Conservation (phyloP, 2,888 invertebrate genomes). For the Drosophila peninsularis region DNA sequence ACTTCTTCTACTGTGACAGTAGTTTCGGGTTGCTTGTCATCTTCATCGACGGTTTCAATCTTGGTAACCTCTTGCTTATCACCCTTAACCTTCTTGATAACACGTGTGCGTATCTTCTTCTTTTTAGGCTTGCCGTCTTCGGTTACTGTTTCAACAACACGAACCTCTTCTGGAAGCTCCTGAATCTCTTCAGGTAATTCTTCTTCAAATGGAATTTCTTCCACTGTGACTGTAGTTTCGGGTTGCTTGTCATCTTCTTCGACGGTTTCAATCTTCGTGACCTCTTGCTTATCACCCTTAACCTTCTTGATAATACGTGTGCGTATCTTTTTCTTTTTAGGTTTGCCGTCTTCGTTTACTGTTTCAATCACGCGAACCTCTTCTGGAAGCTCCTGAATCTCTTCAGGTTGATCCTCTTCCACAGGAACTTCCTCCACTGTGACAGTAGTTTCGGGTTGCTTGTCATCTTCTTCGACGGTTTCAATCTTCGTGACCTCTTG, state of each 20-base stretch:
- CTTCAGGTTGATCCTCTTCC: neutral
- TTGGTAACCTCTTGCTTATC: conserved; percentile 16
- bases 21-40: conserved; percentile 8
- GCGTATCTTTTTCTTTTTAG: conserved; percentile 8
- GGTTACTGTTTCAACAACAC: neutral
- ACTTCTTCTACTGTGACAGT: conserved; percentile 3
- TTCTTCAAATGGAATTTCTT: neutral
- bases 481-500: conserved; percentile 2
- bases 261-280: conserved; percentile 20
- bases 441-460: conserved; percentile 6
- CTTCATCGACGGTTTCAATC: conserved; percentile 6
- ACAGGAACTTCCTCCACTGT: conserved; percentile 1
- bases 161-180: conserved; percentile 1
- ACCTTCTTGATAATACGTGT: conserved; percentile 11
- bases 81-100: conserved; percentile 13
- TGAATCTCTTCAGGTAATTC: neutral
- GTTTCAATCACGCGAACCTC: conserved; percentile 9
- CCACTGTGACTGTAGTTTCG: neutral
- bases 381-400: neutral
- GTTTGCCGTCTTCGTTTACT: neutral
- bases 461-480: conserved; percentile 17
- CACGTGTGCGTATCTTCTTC: conserved; percentile 22
- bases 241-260: conserved; percentile 11
- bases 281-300: conserved; percentile 8
- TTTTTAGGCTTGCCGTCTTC: conserved; percentile 22